Conservation (phyloP, 2,797 vertebrate species). For the Anomalospiza imberbis region DNA sequence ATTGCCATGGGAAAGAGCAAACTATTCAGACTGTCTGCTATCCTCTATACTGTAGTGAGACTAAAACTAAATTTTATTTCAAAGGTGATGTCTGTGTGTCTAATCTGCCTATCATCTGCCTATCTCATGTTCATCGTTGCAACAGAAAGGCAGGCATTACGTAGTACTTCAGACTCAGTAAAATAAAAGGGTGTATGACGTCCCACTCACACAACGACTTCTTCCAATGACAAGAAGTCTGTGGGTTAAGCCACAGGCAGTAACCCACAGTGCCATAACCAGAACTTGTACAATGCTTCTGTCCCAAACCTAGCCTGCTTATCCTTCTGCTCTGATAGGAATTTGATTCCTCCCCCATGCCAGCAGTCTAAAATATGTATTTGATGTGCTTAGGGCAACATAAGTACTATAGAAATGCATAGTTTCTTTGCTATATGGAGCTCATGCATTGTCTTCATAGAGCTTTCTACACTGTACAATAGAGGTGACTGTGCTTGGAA, state of each 20-base stretch:
- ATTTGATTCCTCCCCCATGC: neutral
- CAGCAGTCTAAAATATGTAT: neutral
- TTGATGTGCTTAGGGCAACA: neutral
- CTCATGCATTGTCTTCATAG: neutral
- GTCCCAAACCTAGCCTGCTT: neutral
- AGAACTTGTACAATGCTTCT: neutral
- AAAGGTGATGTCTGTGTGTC: neutral
- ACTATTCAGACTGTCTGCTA: neutral
- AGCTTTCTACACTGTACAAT: neutral
- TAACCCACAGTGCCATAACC: neutral
- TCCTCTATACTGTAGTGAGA: neutral
- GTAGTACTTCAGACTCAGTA: neutral
- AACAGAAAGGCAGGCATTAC: neutral
- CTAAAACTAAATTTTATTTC: neutral
- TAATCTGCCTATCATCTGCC: neutral
- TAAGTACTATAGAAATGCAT: neutral
- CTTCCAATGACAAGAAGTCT: neutral
- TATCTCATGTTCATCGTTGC: neutral
- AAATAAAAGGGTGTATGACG: neutral
- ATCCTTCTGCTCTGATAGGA: neutral
- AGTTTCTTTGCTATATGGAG: neutral
- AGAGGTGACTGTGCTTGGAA: neutral
- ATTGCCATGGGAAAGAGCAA: neutral
- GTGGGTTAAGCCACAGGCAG: neutral
- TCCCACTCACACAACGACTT: neutral